These are phyloP conservation scores for Gymnoscelis rufifasciata DNA, from an alignment of 2,888 invertebrate genomes.

Conservation along the genomic window DNA sequence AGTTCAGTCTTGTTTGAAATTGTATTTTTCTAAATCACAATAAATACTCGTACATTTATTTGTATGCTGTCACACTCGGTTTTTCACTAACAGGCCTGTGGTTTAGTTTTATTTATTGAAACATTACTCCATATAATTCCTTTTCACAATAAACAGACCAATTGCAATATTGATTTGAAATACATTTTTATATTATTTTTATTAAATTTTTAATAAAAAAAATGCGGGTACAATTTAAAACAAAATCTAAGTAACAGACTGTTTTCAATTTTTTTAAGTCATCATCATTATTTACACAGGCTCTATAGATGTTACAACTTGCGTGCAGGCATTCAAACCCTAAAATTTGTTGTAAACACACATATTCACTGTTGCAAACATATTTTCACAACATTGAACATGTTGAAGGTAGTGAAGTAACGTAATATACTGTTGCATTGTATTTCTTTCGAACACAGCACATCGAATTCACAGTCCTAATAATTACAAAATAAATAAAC, in stretches of 20 bases:
- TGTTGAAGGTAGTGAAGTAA: constrained; percentile 28
- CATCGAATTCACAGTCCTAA: constrained; percentile 37
- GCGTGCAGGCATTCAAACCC: background rate
- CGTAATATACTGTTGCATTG: constrained; percentile 27
- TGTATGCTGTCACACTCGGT: constrained; percentile 29
- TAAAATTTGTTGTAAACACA: constrained; percentile 27
- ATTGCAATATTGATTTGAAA: constrained; percentile 11
- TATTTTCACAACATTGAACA: constrained; percentile 68
- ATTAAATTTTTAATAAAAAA: too few relatives aligned
- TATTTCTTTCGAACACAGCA: constrained; percentile 33
- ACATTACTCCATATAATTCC: too few relatives aligned
- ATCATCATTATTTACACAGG: too few relatives aligned
- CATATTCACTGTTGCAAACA: constrained; percentile 68
- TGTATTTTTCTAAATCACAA: constrained; percentile 48
- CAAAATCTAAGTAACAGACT: too few relatives aligned
- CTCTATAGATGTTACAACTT: constrained; percentile 14
- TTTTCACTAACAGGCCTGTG: constrained; percentile 34
- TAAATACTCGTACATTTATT: constrained; percentile 48
- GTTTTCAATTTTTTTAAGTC: too few relatives aligned
- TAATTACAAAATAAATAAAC: constrained; percentile 68
- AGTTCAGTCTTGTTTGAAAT: constrained; percentile 22
- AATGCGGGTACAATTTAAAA: too few relatives aligned
- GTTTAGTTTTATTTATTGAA: too few relatives aligned
- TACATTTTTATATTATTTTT: too few relatives aligned
- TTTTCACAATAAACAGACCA: background rate